Percentiles rank a stretch among this genome's conserved stretches.
Evolutionary conservation across 2,113 vertebrate species (phyloP).

Genomic region (Brachionichthys hirsutus): DNA sequence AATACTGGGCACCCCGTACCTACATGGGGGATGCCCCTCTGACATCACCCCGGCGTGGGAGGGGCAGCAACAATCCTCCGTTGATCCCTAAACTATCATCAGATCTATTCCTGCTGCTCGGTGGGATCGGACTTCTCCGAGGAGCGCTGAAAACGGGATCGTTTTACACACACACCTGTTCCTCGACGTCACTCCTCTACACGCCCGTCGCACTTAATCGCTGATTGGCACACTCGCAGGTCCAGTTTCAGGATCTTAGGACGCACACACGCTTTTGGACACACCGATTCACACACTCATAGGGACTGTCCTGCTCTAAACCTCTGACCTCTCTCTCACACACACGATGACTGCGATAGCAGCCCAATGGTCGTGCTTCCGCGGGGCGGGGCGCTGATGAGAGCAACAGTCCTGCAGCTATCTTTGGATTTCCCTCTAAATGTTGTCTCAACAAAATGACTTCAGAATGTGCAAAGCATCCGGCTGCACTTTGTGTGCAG

Average conservation of each 20-base stretch:
- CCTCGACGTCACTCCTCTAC: constrained; percentile 56
- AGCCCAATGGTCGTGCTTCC: background rate
- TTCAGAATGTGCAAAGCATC: constrained; percentile 26
- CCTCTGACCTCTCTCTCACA: constrained; percentile 1
- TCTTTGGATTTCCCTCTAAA: constrained; percentile 37
- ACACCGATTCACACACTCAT: constrained; percentile 8
- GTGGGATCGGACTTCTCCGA: constrained; percentile 40
- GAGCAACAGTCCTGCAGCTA: constrained; percentile 27
- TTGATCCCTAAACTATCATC: constrained; percentile 51
- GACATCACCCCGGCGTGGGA: too few species aligned
- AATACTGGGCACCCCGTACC: too few species aligned
- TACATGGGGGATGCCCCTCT: too few species aligned
- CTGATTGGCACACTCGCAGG: constrained; percentile 74
- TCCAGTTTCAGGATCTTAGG: constrained; percentile 64
- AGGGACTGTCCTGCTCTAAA: background rate
- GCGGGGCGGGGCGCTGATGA: constrained; percentile 13
- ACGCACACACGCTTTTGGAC: constrained; percentile 12
- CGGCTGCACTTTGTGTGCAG: constrained; percentile 6
- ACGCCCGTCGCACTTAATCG: constrained; percentile 72
- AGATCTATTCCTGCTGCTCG: constrained; percentile 66
- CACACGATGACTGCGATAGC: background rate
- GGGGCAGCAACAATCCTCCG: constrained; percentile 24
- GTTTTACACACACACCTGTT: constrained; percentile 70
- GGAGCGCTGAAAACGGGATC: constrained; percentile 56
- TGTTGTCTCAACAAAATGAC: constrained; percentile 37